Percentiles rank a stretch among this genome's conserved stretches.
These are phyloP conservation scores for Vidua macroura DNA, from an alignment of 2,113 vertebrate species.

Conservation along the genomic window DNA sequence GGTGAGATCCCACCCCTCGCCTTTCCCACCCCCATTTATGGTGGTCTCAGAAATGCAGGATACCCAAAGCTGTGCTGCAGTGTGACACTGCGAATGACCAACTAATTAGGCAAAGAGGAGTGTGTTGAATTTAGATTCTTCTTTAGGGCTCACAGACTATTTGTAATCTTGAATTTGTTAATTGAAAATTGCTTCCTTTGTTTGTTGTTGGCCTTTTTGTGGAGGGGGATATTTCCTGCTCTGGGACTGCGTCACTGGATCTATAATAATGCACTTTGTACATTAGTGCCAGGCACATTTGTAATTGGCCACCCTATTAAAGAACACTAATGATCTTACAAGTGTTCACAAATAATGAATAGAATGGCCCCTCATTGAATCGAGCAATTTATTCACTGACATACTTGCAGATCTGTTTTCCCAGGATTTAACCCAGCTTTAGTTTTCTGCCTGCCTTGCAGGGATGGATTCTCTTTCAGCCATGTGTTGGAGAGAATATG, in stretches of 20 bases:
- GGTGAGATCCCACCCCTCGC: neutral
- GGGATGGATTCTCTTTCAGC: neutral
- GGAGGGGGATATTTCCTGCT: constrained; percentile 51
- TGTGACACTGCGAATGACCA: neutral
- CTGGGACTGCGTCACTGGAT: constrained; percentile 8
- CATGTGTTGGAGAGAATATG: neutral
- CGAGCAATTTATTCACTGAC: constrained; percentile 49
- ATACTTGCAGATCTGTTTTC: constrained; percentile 47
- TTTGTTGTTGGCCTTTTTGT: constrained; percentile 44
- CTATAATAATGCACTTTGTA: constrained; percentile 55
- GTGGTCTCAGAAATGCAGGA: neutral
- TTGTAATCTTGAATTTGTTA: constrained; percentile 47
- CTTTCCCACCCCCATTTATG: neutral
- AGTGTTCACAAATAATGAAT: constrained; percentile 60
- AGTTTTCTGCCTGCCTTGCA: neutral
- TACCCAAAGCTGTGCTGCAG: neutral
- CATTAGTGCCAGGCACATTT: constrained; percentile 53
- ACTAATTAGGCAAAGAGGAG: constrained; percentile 1
- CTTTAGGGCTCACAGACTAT: constrained; percentile 31
- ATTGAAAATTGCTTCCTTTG: constrained; percentile 59
- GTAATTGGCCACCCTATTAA: constrained; percentile 56
- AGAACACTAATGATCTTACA: constrained; percentile 54
- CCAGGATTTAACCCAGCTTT: constrained; percentile 49
- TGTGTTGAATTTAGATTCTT: neutral
- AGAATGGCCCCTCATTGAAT: constrained; percentile 38